Conservation (phyloP, 2,797 vertebrate genomes). For the Chrysocyon brachyurus region DNA sequence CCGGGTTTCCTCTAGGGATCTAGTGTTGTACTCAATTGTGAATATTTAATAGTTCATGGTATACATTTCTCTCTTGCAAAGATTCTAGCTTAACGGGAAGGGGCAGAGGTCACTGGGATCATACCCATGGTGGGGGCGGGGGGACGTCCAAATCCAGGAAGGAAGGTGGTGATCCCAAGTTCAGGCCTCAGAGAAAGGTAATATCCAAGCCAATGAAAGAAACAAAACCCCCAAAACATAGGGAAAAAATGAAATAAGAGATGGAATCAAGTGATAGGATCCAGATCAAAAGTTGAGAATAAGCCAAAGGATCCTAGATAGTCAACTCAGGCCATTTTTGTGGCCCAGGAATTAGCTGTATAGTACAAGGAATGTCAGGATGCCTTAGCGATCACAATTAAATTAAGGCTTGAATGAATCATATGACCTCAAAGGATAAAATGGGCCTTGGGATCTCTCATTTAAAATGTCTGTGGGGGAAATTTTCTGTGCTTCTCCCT, state of each 20-base stretch:
- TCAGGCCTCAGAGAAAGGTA: background rate
- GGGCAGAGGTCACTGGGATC: background rate
- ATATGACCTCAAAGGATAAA: background rate
- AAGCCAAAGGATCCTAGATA: background rate
- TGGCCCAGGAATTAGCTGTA: background rate
- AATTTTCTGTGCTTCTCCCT: too few species aligned
- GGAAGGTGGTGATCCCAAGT: background rate
- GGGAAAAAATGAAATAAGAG: background rate
- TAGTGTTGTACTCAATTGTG: background rate
- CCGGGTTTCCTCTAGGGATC: background rate
- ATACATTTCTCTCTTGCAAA: background rate
- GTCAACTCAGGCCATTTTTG: background rate
- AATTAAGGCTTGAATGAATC: background rate
- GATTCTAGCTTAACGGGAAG: background rate
- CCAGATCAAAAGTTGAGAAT: background rate
- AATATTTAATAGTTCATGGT: background rate
- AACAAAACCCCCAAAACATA: background rate
- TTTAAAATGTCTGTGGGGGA: background rate
- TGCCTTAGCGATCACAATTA: background rate
- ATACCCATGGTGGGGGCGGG: too few species aligned
- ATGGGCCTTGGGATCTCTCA: background rate
- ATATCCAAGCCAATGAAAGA: conserved; percentile 30
- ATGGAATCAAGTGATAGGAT: background rate
- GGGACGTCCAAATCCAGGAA: background rate
- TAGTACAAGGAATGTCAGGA: background rate